Base-by-base conservation (phyloP, 1,140 invertebrate genomes). In the Papilio glaucus region DNA sequence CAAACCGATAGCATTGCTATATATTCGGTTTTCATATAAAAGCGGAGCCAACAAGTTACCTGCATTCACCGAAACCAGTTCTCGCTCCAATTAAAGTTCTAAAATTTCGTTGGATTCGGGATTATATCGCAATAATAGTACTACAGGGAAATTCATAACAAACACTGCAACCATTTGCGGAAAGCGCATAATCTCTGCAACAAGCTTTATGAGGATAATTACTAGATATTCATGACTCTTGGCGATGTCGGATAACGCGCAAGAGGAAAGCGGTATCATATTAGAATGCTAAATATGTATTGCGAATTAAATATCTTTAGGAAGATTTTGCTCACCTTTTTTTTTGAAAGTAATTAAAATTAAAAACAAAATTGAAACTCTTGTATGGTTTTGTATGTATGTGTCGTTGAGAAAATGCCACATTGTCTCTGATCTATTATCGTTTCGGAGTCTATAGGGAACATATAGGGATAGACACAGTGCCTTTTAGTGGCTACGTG, bases 181-280 rank as follows among this genome's bases (percentile, higher is more conserved):
- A 65, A 65, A 65, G 62, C 62, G 62, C 37, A 65, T 65, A 65
- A 65, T 65, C 62, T 65, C 62, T 65, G 37, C 29, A 65, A 65
- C 62, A 65, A 65, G 33, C 62, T 65, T 65, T 65, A 65, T 65
- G 62, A 65, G 7, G 7, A 65, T 65, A 65, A 65, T 65, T 65
- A 65, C 62, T 39, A 38, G 29, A 65, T 65, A 65, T 65, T 65
- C 62, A 65, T 65, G 62, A 65, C 62, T 21, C 62, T 65, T 65
- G 62, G 62, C 62, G 62, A 41, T 65, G 62, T 15, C 15, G 33
- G 61, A 39, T 65, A 38, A 38, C 62, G 37, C 37, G 61, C 61
- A n/a, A 39, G 62, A 41, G 62, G 57, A 39, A 65, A 38, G 62
- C 37, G 62, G 18, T 63, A 38, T 63, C 33, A 63, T 63, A 63